phyloP scores from a whole-genome alignment of 2,888 invertebrate genomes.

The Bombylius discolor region DNA sequence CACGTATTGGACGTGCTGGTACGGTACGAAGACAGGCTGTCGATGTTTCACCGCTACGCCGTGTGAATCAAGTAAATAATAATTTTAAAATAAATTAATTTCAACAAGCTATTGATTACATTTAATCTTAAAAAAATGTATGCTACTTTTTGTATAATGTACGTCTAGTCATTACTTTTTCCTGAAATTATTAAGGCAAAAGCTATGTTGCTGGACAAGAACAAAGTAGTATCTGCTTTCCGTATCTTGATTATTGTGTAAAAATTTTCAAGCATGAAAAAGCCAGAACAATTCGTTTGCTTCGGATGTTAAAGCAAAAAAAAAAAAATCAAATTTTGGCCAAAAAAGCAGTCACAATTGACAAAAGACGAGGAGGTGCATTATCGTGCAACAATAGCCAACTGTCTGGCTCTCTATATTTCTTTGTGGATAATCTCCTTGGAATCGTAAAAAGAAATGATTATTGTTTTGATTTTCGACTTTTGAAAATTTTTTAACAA shows the following conservation, averaged over 20 bases:
- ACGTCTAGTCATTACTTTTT: slow-evolving; percentile 13
- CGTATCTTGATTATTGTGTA: not conserved
- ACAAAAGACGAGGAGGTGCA: no score
- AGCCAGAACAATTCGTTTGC: not conserved
- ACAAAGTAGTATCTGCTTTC: not conserved
- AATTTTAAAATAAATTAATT: not conserved
- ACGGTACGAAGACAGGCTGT: slow-evolving; percentile 99
- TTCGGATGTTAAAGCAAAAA: no score
- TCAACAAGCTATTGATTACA: no score
- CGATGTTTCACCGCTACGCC: slow-evolving; percentile 93
- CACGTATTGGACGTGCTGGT: slow-evolving; percentile 98
- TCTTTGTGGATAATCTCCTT: no score
- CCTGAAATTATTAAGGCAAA: slow-evolving; percentile 7
- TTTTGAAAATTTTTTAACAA: no score
- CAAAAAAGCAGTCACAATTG: no score
- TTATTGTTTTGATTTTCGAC: no score
- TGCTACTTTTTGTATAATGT: not conserved
- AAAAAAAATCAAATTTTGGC: no score
- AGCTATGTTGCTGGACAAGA: slow-evolving; percentile 20
- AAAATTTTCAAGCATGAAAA: slow-evolving; percentile 5
- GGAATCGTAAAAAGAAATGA: no score
- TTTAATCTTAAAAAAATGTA: no score
- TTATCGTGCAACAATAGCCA: no score
- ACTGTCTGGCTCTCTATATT: no score
- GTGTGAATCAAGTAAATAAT: slow-evolving; percentile 72